A percentile compares a stretch with the other conserved stretches of the same genome.
These are phyloP conservation scores for Chymomyza amoena DNA, from an alignment of 2,888 invertebrate species.

Conservation along the genomic window DNA sequence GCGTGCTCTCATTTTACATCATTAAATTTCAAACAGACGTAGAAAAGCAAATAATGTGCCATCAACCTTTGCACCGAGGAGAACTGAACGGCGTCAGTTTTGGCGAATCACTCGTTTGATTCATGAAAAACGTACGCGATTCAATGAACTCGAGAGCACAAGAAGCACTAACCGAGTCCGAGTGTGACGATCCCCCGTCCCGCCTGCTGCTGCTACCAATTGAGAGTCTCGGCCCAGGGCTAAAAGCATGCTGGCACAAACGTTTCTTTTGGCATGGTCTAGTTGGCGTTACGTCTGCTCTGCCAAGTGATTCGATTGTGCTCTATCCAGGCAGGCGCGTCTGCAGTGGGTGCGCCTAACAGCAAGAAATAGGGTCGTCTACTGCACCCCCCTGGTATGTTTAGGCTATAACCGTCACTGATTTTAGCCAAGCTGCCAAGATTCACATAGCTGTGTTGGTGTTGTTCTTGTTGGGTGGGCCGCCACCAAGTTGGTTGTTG, in stretches of 20 bases:
- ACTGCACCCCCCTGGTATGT: too few relatives aligned
- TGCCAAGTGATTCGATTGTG: not conserved
- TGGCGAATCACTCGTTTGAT: conserved; percentile 70
- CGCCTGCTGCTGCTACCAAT: not conserved
- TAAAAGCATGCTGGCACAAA: conserved; percentile 1
- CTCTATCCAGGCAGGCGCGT: not conserved
- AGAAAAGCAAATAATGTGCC: conserved; percentile 16
- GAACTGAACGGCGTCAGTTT: conserved; percentile 32
- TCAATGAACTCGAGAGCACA: conserved; percentile 34
- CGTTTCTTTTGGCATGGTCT: conserved; percentile 7
- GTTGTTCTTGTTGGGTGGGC: not conserved
- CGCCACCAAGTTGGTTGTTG: not conserved
- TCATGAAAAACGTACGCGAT: conserved; percentile 69
- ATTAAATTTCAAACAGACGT: conserved; percentile 20
- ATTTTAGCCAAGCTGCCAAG: too few relatives aligned
- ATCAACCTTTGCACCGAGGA: conserved; percentile 26
- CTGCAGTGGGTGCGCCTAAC: not conserved
- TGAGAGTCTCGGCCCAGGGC: not conserved
- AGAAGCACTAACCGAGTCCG: conserved; percentile 2
- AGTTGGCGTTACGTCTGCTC: conserved; percentile 14
- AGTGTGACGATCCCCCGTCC: conserved; percentile 21
- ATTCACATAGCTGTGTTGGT: not conserved
- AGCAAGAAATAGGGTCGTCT: too few relatives aligned
- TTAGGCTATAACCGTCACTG: too few relatives aligned
- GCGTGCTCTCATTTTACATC: conserved; percentile 49